Conservation (phyloP, 2,888 invertebrate genomes). For the Stenolophus ochropezus region DNA sequence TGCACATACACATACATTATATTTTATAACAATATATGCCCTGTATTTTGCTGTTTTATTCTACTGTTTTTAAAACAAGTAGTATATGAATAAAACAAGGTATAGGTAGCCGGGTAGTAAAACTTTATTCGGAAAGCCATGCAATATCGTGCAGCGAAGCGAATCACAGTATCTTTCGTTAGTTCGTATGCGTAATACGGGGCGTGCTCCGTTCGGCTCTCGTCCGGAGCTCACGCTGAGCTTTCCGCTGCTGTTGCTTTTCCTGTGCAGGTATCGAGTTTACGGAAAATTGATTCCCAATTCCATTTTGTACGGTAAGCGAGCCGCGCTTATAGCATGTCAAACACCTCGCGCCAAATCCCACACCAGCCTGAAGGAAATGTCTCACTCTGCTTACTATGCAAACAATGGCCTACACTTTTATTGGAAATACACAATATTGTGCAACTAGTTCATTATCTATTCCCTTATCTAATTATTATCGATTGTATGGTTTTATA, state of each 20-base stretch:
- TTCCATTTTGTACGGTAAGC: constrained; percentile 34
- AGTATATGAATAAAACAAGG: neutral
- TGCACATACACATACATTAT: neutral
- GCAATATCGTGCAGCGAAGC: neutral
- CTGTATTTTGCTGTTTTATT: neutral
- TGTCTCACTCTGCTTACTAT: neutral
- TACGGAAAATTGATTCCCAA: constrained; percentile 32
- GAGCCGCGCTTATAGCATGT: constrained; percentile 20
- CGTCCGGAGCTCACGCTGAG: neutral
- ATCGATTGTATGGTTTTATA: too few species aligned
- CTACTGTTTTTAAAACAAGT: neutral
- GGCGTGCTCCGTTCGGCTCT: neutral
- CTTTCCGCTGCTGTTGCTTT: neutral
- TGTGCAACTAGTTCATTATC: too few species aligned
- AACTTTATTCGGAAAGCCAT: constrained; percentile 5
- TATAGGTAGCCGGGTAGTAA: neutral
- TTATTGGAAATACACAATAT: too few species aligned
- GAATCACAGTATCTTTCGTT: constrained; percentile 20
- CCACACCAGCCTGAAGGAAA: too few species aligned
- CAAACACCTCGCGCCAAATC: constrained; percentile 27
- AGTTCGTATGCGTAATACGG: constrained; percentile 5
- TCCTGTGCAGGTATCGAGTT: constrained; percentile 20
- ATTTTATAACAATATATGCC: neutral
- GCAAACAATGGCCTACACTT: neutral
- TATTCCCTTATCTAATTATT: too few species aligned